Conservation (phyloP, 64 coral and sea anemone species). For the Stichodactyla helianthus region DNA sequence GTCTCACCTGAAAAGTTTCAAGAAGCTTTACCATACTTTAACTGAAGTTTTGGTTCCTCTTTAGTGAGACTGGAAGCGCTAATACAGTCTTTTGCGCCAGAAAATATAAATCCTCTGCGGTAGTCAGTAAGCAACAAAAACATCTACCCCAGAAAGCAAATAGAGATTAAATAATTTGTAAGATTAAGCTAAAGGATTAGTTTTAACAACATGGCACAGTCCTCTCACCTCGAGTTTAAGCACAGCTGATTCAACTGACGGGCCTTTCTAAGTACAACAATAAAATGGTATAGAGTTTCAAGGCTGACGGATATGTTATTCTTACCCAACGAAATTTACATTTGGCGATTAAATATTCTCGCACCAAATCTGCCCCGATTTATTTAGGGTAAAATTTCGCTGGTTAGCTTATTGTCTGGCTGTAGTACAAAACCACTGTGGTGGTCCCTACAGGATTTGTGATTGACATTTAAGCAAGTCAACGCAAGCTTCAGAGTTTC, state of each 20-base stretch:
- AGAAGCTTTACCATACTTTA: too few species aligned
- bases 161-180: conserved; percentile 6
- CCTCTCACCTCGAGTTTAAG: neutral
- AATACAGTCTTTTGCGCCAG: too few species aligned
- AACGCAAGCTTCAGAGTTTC: neutral
- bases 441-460: neutral
- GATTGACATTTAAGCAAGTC: conserved; percentile 7
- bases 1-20: too few species aligned
- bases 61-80: too few species aligned
- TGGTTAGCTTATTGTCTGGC: neutral
- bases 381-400: conserved; percentile 16
- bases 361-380: neutral
- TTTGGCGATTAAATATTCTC: neutral
- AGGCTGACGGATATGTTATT: neutral
- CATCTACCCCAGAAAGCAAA: neutral
- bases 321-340: neutral
- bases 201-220: conserved; percentile 14
- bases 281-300: neutral
- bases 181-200: conserved; percentile 1
- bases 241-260: neutral
- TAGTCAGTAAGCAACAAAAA: too few species aligned
- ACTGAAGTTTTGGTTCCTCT: too few species aligned
- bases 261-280: neutral
- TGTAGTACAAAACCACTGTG: neutral
- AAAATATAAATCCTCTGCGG: too few species aligned